Evolutionary conservation across 2,888 invertebrate genomes (phyloP).

Genomic region (Oscheius onirici): DNA sequence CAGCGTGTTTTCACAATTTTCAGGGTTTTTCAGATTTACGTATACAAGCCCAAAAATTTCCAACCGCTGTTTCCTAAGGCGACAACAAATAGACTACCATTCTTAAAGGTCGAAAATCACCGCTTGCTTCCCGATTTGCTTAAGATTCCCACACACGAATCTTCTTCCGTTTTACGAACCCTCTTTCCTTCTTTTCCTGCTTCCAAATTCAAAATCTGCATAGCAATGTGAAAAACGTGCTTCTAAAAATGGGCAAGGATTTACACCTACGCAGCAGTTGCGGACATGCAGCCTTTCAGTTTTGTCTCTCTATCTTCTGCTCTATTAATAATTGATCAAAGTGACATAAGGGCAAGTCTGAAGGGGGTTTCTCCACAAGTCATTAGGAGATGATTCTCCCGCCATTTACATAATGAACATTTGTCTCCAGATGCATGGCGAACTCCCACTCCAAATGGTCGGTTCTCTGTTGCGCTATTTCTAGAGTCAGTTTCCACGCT

Average conservation of each 20-base stretch:
- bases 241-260: neutral
- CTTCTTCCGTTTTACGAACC: neutral
- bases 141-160: neutral
- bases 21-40: no score
- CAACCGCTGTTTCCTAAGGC: no score
- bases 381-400: conserved; percentile 1
- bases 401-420: neutral
- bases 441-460: no score
- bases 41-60: no score
- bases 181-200: no score
- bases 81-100: no score
- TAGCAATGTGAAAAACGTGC: conserved; percentile 8
- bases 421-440: neutral
- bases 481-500: no score
- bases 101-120: neutral
- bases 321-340: neutral
- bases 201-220: neutral
- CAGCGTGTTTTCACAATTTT: no score
- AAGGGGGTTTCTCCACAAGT: neutral
- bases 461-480: no score
- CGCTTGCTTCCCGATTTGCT: neutral
- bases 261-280: conserved; percentile 12
- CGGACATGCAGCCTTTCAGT: neutral
- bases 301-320: neutral
- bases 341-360: neutral